A percentile compares a stretch with the other conserved stretches of the same genome.
phyloP scores from a whole-genome alignment of 2,797 vertebrate species.

The Gymnocypris eckloni region DNA sequence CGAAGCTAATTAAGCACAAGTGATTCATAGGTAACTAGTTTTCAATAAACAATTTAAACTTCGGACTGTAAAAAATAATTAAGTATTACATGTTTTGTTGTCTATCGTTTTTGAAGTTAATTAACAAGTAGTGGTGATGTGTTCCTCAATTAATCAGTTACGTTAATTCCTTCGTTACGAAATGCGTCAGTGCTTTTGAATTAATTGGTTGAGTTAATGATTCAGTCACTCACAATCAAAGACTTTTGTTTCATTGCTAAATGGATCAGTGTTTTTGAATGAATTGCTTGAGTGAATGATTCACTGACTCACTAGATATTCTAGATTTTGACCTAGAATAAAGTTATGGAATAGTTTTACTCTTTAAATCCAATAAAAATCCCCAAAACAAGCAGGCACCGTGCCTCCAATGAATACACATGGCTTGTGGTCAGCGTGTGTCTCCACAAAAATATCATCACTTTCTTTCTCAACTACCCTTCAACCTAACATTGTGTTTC shows the following conservation, averaged over 20 bases:
- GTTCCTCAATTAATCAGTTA: neutral
- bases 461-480: constrained; percentile 27
- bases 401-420: neutral
- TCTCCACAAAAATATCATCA: constrained; percentile 14
- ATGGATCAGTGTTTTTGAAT: neutral
- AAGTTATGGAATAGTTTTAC: neutral
- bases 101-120: neutral
- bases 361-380: neutral
- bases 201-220: neutral
- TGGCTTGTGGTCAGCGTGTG: neutral
- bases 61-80: too few relatives aligned
- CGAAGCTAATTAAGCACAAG: neutral
- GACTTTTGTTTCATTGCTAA: neutral
- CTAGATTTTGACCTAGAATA: neutral
- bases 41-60: neutral
- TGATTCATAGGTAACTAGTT: neutral
- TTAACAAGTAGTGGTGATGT: neutral
- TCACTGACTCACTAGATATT: neutral
- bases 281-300: neutral
- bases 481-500: constrained; percentile 10
- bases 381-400: neutral
- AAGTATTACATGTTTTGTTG: neutral
- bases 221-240: neutral
- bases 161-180: too few relatives aligned
- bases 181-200: neutral